phyloP scores from a whole-genome alignment of 2,113 vertebrate species.

The Tetraodon nigroviridis region DNA sequence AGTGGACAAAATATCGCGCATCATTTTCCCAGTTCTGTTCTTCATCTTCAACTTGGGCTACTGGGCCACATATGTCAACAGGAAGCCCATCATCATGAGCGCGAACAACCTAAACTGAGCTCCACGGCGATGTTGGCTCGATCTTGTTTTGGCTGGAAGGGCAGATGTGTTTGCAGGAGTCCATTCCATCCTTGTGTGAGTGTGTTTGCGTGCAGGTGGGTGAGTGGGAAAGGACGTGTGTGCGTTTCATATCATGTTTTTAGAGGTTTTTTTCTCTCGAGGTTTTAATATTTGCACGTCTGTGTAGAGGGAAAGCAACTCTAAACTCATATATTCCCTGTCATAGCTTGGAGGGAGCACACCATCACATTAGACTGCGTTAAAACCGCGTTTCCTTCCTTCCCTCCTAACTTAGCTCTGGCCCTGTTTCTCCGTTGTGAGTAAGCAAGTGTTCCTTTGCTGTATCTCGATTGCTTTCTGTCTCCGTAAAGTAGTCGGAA shows the following conservation, averaged over 20 bases:
- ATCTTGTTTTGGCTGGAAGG: constrained; percentile 31
- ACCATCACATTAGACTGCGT: constrained; percentile 40
- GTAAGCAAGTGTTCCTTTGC: constrained; percentile 32
- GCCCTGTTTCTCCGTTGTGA: constrained; percentile 40
- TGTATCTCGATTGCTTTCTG: constrained; percentile 48
- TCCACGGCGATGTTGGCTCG: constrained; percentile 34
- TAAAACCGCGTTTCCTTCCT: constrained; percentile 36
- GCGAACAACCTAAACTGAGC: constrained; percentile 88
- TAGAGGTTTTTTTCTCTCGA: constrained; percentile 44
- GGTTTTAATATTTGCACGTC: constrained; percentile 60
- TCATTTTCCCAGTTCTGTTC: constrained; percentile 96
- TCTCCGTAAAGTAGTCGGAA: constrained; percentile 47
- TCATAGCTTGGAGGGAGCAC: constrained; percentile 32
- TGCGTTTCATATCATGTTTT: constrained; percentile 10
- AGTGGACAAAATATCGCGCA: constrained; percentile 99
- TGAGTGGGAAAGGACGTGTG: constrained; percentile 17
- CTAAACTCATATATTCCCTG: constrained; percentile 40
- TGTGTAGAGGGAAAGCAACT: constrained; percentile 60
- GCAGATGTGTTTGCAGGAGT: constrained; percentile 44
- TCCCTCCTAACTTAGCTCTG: constrained; percentile 44
- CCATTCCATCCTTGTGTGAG: constrained; percentile 53
- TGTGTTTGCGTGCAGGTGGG: constrained; percentile 24
- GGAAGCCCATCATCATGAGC: constrained; percentile 89
- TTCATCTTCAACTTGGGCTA: constrained; percentile 98
- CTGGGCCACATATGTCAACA: constrained; percentile 98